Base-by-base conservation (phyloP, 2,797 vertebrate genomes). In the Coracias cyanogaster region DNA sequence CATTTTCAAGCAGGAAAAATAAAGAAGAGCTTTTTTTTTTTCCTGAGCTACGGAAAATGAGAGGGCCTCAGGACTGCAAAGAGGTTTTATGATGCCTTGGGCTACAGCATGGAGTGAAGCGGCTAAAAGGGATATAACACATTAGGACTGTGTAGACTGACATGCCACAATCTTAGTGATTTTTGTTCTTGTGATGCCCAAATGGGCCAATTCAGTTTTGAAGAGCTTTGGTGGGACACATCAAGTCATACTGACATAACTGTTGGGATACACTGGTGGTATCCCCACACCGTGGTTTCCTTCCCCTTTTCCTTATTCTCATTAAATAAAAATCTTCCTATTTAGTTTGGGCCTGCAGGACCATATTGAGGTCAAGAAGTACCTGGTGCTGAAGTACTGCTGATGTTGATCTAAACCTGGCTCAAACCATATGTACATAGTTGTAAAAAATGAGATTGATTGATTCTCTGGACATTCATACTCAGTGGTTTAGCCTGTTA, bases 191-290 rank as follows among this genome's bases (percentile, higher is more conserved):
- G 21, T 51, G 20, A 25, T 49, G 13, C 18, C n/a, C 1, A 3
- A 82, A 57, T 0, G 4, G 18, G 11, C 18, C 6, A 2, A 43
- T 82, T 11, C 10, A 35, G 6, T 76, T 90, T 60, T 58, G 21
- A 86, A 85, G n/a, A 65, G 5, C 29, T 90, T 77, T 41, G 26
- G 4, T 70, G 25, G 6, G 35, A 28, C 54, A 55, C 12, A 46
- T 64, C 8, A 25, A 57, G 18, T 43, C 0, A 0, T 29, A 65
- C 7, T 45, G 39, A 24, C 9, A 17, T 57, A 39, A 39, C 19
- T 22, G 1, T 57, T n/a, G 37, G 15, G 15, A 21, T 60, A 54
- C n/a, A 15, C 12, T 0, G 0, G 7, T 52, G 12, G 6, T 28
- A 48, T 11, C 22, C 37, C 28, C 5, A 5, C 3, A 6, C 8